A percentile compares a stretch with the other conserved stretches of the same genome.
phyloP scores from a whole-genome alignment of 2,797 vertebrate genomes.

The Aulostomus chinensis region DNA sequence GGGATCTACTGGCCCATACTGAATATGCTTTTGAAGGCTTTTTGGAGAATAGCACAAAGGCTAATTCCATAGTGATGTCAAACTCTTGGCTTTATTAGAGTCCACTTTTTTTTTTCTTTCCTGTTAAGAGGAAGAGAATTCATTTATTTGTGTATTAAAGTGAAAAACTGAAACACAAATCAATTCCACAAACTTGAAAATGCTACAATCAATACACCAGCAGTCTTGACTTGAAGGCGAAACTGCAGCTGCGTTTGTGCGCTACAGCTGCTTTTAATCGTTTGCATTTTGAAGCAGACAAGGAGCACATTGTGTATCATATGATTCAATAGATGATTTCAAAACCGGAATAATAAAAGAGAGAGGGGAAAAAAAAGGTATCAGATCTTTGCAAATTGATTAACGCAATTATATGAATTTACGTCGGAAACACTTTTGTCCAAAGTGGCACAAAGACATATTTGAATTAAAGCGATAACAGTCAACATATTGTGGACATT shows the following conservation, averaged over 20 bases:
- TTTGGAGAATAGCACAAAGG: constrained; percentile 63
- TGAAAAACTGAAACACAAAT: background rate
- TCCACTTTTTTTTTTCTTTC: constrained; percentile 15
- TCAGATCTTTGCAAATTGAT: too few species aligned
- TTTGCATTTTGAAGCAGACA: background rate
- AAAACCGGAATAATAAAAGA: background rate
- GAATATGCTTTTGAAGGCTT: constrained; percentile 67
- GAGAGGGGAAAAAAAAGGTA: too few species aligned
- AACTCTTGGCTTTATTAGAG: constrained; percentile 41
- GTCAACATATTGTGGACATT: too few species aligned
- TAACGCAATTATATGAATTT: too few species aligned
- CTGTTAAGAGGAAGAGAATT: constrained; percentile 16
- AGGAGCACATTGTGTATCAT: background rate
- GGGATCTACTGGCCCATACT: constrained; percentile 73
- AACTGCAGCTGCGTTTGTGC: too few species aligned
- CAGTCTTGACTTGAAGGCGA: background rate
- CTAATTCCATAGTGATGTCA: constrained; percentile 71
- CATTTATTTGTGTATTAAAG: background rate
- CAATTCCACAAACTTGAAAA: background rate
- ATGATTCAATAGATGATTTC: background rate
- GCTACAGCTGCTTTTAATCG: background rate
- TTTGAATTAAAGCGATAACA: too few species aligned
- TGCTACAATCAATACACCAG: background rate
- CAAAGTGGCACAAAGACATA: too few species aligned
- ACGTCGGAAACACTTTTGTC: too few species aligned